Base-by-base conservation (phyloP, 2,113 vertebrate genomes). In the Hippocampus guttulatus region DNA sequence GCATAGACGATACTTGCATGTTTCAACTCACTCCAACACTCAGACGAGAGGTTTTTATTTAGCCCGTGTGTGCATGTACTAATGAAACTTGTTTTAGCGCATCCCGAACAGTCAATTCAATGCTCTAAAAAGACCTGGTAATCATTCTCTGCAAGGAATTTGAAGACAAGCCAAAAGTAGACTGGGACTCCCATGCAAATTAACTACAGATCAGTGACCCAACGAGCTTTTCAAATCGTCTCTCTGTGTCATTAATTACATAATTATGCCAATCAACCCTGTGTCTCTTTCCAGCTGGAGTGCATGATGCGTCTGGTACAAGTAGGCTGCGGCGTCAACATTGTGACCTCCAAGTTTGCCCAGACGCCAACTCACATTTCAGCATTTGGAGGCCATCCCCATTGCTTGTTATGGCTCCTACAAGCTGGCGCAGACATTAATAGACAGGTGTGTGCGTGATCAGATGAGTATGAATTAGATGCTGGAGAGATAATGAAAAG, bases 341-440 rank as follows among this genome's bases (percentile, higher is more conserved):
- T 93, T 2, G 88, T 92, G 70, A 99, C 97, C 62, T 95, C 95
- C 15, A 94, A 95, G 57, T 98, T 97, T 82, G 96, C 97, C 47
- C 97, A 99, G 93, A 99, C 97, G 21, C 97, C 97, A 63, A 95
- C 94, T 87, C 97, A 99, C 87, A 96, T 96, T 64, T 96, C 96
- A 64, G 97, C 97, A 51, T 98, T 99, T 71, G 97, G 97, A 87
- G 97, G 96, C 75, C 96, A 99, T 91, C 97, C 96, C 69, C 93
- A 95, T 75, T 98, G 97, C 89, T 92, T 98, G 86, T 85, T 95
- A 83, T 99, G 97, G 97, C 90, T 98, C 83, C 94, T 99, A 77
- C 95, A 96, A 92, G 94, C 92, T 33, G 97, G 97, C 76, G 97
- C 97, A 89, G 94, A 96, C 92, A 92, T 98, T 89, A 95, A 98